phyloP scores from a whole-genome alignment of 2,888 invertebrate species.

The Antitype chi region DNA sequence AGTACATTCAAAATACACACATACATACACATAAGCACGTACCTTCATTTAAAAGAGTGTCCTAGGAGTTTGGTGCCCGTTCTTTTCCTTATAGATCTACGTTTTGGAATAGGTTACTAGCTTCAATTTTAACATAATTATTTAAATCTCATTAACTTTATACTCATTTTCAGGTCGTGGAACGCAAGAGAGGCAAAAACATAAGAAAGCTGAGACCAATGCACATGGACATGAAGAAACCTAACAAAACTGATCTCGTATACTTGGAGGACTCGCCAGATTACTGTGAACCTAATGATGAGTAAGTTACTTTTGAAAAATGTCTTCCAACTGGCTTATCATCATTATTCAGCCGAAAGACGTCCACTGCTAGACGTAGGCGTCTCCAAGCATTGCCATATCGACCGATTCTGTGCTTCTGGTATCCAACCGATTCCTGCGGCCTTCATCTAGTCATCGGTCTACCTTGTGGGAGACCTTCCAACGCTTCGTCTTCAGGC shows the following conservation, averaged over 20 bases:
- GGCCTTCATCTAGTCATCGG: background rate
- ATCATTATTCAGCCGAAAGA: background rate
- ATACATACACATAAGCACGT: too few relatives aligned
- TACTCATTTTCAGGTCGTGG: conserved; percentile 88
- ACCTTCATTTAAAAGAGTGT: too few relatives aligned
- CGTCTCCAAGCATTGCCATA: too few relatives aligned
- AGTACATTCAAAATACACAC: too few relatives aligned
- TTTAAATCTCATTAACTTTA: background rate
- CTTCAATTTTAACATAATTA: background rate
- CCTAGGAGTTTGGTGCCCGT: too few relatives aligned
- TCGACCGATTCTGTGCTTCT: background rate
- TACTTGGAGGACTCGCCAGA: conserved; percentile 97
- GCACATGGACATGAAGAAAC: conserved; percentile 95
- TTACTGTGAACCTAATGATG: conserved; percentile 96
- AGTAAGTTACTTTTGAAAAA: conserved; percentile 89
- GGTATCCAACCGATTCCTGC: background rate
- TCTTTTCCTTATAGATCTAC: too few relatives aligned
- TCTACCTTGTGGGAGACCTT: background rate
- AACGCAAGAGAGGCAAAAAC: conserved; percentile 91
- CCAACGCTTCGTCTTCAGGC: background rate
- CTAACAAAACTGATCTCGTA: conserved; percentile 97
- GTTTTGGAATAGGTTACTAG: too few relatives aligned
- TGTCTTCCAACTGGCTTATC: background rate
- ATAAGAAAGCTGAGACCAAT: conserved; percentile 93
- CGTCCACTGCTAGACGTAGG: background rate